Conservation (phyloP, 2,797 vertebrate species). For the Morus bassanus region DNA sequence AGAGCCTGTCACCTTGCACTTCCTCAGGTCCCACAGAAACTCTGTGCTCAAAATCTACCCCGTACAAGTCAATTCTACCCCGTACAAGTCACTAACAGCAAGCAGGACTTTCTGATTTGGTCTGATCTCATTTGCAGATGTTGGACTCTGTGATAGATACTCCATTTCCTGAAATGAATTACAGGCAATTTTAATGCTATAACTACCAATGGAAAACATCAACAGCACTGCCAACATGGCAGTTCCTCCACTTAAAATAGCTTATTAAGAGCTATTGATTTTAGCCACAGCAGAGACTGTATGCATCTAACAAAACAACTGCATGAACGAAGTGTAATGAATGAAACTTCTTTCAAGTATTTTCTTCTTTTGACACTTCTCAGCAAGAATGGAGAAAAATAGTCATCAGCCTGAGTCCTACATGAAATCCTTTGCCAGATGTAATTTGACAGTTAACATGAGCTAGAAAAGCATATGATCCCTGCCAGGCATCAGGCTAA, state of each 20-base stretch:
- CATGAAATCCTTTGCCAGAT: neutral
- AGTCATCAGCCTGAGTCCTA: neutral
- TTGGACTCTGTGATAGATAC: neutral
- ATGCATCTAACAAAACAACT: neutral
- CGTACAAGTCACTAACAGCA: neutral
- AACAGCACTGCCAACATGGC: neutral
- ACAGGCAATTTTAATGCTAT: neutral
- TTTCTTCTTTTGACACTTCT: neutral
- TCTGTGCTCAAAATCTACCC: neutral
- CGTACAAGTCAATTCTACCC: neutral
- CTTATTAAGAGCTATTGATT: neutral
- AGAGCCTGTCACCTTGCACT: neutral
- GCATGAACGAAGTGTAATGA: neutral
- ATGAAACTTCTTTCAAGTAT: neutral
- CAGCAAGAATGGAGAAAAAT: neutral
- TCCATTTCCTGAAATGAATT: neutral
- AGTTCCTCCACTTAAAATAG: neutral
- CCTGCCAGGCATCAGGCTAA: neutral
- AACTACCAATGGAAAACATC: neutral
- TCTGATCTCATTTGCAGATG: neutral
- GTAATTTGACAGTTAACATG: neutral
- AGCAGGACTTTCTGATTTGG: neutral
- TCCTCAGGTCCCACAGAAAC: neutral
- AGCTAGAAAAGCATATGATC: neutral
- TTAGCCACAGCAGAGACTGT: neutral